These are phyloP conservation scores for Centropus unirufus DNA, from an alignment of 2,113 vertebrate species.

Conservation along the genomic window DNA sequence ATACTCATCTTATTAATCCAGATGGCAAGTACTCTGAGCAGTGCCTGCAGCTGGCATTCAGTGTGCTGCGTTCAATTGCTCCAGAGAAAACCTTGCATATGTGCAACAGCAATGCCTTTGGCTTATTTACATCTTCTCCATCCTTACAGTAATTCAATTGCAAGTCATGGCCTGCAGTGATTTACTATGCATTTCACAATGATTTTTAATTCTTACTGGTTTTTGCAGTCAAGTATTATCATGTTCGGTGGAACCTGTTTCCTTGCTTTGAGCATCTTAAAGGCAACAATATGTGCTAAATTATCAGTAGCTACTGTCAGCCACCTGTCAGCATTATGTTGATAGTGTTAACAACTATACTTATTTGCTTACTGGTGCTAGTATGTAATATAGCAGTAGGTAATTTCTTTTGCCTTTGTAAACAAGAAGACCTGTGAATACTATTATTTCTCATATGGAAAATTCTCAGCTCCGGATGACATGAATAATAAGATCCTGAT, in stretches of 20 bases:
- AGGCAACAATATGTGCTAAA: not conserved
- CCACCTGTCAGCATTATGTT: not conserved
- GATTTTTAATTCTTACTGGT: not conserved
- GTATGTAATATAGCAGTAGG: not conserved
- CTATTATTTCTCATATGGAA: not conserved
- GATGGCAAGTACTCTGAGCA: fast-evolving
- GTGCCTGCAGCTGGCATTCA: fast-evolving
- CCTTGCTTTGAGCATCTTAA: not conserved
- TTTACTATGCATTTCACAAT: not conserved
- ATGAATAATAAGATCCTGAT: not conserved
- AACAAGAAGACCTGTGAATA: not conserved
- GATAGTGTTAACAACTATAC: not conserved
- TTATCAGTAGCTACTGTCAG: not conserved
- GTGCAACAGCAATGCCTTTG: not conserved
- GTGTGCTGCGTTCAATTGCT: fast-evolving
- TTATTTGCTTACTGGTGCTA: not conserved
- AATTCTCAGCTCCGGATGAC: not conserved
- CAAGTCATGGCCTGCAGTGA: not conserved
- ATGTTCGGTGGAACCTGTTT: not conserved
- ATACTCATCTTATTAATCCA: fast-evolving
- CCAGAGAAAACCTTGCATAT: not conserved
- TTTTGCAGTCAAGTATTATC: not conserved
- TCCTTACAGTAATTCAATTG: not conserved
- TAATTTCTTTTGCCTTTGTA: not conserved
- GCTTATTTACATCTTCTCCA: not conserved